Conservation (phyloP, 2,888 invertebrate genomes). For the Ashinkailepas kermadecensis region DNA sequence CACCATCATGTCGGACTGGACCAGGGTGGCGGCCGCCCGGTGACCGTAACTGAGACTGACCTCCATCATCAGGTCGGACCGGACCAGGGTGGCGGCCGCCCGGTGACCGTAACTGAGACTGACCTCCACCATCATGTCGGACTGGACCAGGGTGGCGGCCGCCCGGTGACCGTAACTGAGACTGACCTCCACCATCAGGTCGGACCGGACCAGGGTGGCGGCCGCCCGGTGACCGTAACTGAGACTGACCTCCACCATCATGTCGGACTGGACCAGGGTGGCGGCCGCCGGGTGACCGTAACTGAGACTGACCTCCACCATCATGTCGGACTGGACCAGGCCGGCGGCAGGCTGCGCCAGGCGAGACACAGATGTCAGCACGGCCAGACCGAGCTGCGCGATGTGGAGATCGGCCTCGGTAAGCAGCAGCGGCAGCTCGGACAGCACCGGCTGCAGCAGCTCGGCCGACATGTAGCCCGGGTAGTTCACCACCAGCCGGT, state of each 20-base stretch:
- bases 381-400: slow-evolving; percentile 77
- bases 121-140: too few species aligned
- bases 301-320: not conserved
- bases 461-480: slow-evolving; percentile 60
- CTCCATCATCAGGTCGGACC: not conserved
- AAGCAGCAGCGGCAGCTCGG: slow-evolving; percentile 82
- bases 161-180: too few species aligned
- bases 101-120: slow-evolving; percentile 45
- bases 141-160: too few species aligned
- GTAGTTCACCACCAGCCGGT: slow-evolving; percentile 84
- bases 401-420: slow-evolving; percentile 94
- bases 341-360: slow-evolving; percentile 69
- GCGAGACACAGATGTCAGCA: slow-evolving; percentile 72
- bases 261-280: too few species aligned
- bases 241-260: too few species aligned
- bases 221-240: slow-evolving; percentile 57
- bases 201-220: slow-evolving; percentile 45
- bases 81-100: slow-evolving; percentile 54
- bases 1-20: too few species aligned
- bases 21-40: too few species aligned
- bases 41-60: not conserved
- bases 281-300: too few species aligned
- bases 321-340: slow-evolving; percentile 3
- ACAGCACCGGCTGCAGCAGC: slow-evolving; percentile 66
- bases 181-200: not conserved